phyloP scores from a whole-genome alignment of 2,888 invertebrate genomes.

The Pecten maximus region DNA sequence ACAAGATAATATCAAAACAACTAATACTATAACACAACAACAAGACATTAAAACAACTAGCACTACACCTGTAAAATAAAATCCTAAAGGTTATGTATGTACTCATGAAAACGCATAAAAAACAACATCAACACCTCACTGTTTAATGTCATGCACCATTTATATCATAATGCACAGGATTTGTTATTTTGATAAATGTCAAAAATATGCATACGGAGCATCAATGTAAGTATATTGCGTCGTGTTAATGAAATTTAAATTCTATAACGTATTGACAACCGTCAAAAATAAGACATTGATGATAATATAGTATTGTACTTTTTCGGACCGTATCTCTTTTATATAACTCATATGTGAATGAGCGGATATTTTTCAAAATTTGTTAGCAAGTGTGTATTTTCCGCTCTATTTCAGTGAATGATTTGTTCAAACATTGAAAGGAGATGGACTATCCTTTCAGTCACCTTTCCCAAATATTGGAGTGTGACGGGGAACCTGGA shows the following conservation, averaged over 20 bases:
- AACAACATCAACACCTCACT: too few relatives aligned
- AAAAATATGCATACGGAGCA: not conserved
- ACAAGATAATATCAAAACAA: too few relatives aligned
- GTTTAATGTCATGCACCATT: too few relatives aligned
- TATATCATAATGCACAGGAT: not conserved
- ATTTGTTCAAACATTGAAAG: constrained; percentile 35
- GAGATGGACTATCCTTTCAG: constrained; percentile 32
- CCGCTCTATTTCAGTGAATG: constrained; percentile 29
- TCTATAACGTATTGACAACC: not conserved
- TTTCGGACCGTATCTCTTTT: not conserved
- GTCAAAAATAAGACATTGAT: not conserved
- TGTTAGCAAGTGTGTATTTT: constrained; percentile 1
- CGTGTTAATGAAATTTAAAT: not conserved
- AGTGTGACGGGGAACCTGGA: constrained; percentile 20
- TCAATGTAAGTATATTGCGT: not conserved
- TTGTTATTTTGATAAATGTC: not conserved
- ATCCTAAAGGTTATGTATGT: too few relatives aligned
- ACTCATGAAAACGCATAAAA: too few relatives aligned
- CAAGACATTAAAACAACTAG: too few relatives aligned
- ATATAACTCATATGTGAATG: not conserved
- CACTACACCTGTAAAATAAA: too few relatives aligned
- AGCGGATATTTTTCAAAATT: not conserved
- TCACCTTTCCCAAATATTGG: constrained; percentile 17
- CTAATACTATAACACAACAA: too few relatives aligned
- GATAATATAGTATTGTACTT: not conserved